A percentile compares a stretch with the other conserved stretches of the same genome.
These are phyloP conservation scores for Sylvilagus bachmani DNA, from an alignment of 2,113 vertebrate genomes.

Conservation along the genomic window DNA sequence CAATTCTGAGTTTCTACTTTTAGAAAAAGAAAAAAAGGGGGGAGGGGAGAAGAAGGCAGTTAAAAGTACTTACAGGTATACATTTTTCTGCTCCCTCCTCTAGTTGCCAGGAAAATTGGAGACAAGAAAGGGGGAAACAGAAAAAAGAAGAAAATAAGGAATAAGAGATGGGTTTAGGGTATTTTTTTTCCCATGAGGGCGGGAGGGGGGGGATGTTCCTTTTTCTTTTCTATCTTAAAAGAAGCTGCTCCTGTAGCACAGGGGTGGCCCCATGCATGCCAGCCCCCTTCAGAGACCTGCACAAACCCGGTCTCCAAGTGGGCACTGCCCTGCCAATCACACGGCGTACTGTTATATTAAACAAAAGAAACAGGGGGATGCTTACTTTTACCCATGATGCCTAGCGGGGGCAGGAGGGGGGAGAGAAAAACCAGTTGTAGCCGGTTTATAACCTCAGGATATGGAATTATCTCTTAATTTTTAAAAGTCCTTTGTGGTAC, in stretches of 20 bases:
- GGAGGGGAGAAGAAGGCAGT: neutral
- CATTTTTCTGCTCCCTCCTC: conserved; percentile 69
- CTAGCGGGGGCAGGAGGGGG: conserved; percentile 84
- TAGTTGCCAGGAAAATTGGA: conserved; percentile 75
- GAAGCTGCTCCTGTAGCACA: conserved; percentile 76
- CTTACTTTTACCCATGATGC: conserved; percentile 91
- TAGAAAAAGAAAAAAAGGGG: conserved; percentile 20
- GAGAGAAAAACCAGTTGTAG: conserved; percentile 89
- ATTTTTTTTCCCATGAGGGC: neutral
- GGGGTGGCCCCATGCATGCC: conserved; percentile 81
- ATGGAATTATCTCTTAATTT: conserved; percentile 87
- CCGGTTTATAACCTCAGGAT: conserved; percentile 93
- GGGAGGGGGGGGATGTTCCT: neutral
- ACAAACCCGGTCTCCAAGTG: conserved; percentile 82
- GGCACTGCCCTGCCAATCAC: conserved; percentile 90
- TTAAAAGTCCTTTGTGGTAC: conserved; percentile 81
- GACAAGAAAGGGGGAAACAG: conserved; percentile 61
- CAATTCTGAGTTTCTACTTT: conserved; percentile 66
- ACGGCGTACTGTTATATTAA: conserved; percentile 90
- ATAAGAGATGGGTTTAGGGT: conserved; percentile 38
- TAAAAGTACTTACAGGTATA: conserved; percentile 84
- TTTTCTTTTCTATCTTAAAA: conserved; percentile 58
- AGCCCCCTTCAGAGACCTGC: conserved; percentile 84
- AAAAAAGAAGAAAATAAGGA: conserved; percentile 48
- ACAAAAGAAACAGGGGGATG: conserved; percentile 91